Evolutionary conservation across 1,140 invertebrate species (phyloP), one percentile per base, ranked within the genome.

Genomic region (Drosophila ananassae): DNA sequence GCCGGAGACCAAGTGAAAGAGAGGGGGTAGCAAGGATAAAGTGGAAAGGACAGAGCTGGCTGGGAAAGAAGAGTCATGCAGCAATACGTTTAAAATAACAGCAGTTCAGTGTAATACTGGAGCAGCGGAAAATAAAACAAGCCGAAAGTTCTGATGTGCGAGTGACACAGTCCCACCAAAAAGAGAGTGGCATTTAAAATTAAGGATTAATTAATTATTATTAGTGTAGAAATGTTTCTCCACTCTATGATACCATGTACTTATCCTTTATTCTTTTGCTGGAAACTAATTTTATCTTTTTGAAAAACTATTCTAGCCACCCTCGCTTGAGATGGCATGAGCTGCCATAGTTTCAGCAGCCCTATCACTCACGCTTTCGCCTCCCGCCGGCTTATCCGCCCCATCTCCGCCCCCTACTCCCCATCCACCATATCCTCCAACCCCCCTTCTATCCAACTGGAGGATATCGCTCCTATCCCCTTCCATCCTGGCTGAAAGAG

Each of bases 51-150:
- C 13, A 48, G 60, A 34, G 41, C 28, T 61, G 51, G 12, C 62
- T 50, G 63, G 25, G 46, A 41, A 46, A 13, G 7, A 47, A 12
- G 47, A 52, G 58, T 52, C 63, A 22, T 44, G 52, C 68, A 85
- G 73, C 82, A 80, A 87, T 85, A 78, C 81, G 83, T 87, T 87
- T 78, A 85, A 85, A 85, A 85, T 87, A 85, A 87, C 77, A 87
- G 69, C 82, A 81, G 69, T 72, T 69, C 54, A 56, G 50, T 71
- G 50, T 67, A 69, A 69, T 56, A 51, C 69, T 71, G 73, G 24
- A 81, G 28, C 60, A 73, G 48, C 46, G 61, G 34, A 12, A 56
- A 59, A 46, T 48, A 53, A 46, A 58, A 56, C 24, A 61, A 63
- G 51, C 32, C 32, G 46, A 34, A 66, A 59, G 61, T 25, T 32